Evolutionary conservation across 2,797 vertebrate genomes (phyloP).

Genomic region (Hoplostethus atlanticus): DNA sequence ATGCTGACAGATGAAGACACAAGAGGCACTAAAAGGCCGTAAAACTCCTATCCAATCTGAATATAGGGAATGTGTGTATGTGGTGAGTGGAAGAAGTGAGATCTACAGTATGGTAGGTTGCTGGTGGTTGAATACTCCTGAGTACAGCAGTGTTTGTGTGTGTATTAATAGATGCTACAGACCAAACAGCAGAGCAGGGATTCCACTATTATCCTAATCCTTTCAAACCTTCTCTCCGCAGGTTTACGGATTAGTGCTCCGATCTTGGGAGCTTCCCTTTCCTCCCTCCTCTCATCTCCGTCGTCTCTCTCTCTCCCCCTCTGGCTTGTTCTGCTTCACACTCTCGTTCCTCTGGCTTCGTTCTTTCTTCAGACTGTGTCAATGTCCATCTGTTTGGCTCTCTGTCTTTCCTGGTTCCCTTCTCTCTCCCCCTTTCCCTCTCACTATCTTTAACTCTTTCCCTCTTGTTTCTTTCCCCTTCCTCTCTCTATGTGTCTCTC

Average conservation of each 20-base stretch:
- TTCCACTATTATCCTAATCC: constrained; percentile 54
- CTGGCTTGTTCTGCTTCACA: constrained; percentile 34
- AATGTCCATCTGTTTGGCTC: constrained; percentile 1
- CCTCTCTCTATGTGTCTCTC: background rate
- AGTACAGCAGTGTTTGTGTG: constrained; percentile 12
- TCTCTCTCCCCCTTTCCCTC: background rate
- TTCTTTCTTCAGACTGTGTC: background rate
- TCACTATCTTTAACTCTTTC: background rate
- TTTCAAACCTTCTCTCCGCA: constrained; percentile 73
- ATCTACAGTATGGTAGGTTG: background rate
- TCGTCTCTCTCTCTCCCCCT: constrained; percentile 24
- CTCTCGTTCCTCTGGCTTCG: constrained; percentile 14
- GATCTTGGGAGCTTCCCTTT: constrained; percentile 52
- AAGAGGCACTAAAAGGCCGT: background rate
- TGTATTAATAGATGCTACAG: constrained; percentile 44
- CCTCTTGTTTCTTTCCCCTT: background rate
- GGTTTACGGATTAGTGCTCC: constrained; percentile 69
- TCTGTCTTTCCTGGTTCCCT: background rate
- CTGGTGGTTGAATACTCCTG: background rate
- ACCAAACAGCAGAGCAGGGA: constrained; percentile 66
- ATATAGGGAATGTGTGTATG: background rate
- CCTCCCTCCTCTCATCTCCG: constrained; percentile 26
- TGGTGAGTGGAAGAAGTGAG: background rate
- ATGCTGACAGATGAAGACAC: constrained; percentile 1
- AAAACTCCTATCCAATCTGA: constrained; percentile 11